A percentile compares a stretch with the other conserved stretches of the same genome.
Conservation (phyloP, 30 jellyfish, hydroid and myxozoan genomes). For the Turritopsis dohrnii region DNA sequence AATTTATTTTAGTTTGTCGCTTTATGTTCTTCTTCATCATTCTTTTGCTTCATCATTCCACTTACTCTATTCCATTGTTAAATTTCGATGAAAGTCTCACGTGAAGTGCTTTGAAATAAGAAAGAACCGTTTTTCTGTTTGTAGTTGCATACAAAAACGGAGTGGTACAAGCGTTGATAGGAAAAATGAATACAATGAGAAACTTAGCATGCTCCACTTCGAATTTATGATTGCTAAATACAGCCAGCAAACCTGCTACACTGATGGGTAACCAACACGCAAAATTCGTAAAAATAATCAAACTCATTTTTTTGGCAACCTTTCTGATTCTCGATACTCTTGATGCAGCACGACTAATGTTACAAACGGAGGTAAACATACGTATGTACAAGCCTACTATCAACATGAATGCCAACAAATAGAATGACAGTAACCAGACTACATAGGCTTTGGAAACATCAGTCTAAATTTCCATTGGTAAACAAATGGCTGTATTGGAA, state of each 20-base stretch:
- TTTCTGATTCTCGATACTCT: constrained; percentile 39
- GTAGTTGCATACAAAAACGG: constrained; percentile 87
- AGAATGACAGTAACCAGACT: constrained; percentile 60
- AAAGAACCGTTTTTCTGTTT: constrained; percentile 32
- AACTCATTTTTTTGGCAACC: constrained; percentile 82
- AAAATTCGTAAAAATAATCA: constrained; percentile 75
- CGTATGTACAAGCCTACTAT: constrained; percentile 52
- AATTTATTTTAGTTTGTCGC: too few species aligned
- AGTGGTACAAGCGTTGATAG: constrained; percentile 87
- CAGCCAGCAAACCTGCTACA: constrained; percentile 67
- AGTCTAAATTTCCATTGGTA: constrained; percentile 64
- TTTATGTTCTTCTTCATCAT: too few species aligned
- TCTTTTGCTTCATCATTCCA: too few species aligned
- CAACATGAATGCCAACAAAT: constrained; percentile 47
- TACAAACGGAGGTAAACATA: constrained; percentile 57
- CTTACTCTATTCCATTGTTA: too few species aligned
- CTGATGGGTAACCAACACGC: constrained; percentile 88
- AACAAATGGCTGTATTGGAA: constrained; percentile 78
- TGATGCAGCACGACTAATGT: constrained; percentile 55
- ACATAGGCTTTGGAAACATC: constrained; percentile 56
- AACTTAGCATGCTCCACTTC: constrained; percentile 71
- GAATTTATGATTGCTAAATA: constrained; percentile 42
- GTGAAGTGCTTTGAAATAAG: background rate
- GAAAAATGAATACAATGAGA: constrained; percentile 80
- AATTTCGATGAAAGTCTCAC: background rate